Conservation (phyloP, 2,113 vertebrate species). For the Esox niger region DNA sequence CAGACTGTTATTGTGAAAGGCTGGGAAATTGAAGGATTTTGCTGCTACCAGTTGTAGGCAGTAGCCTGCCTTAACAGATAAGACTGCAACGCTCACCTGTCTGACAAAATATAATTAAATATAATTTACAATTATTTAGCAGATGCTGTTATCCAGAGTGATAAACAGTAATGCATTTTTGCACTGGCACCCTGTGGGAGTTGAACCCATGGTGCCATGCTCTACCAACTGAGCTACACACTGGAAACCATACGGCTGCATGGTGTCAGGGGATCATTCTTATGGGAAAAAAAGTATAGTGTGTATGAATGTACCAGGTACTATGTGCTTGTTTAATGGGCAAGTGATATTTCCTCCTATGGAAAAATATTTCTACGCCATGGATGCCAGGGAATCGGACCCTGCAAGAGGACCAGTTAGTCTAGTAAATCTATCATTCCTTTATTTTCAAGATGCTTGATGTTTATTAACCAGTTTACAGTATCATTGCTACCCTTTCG, state of each 20-base stretch:
- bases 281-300: background rate
- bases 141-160: too few relatives aligned
- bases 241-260: too few relatives aligned
- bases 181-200: too few relatives aligned
- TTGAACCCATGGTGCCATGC: background rate
- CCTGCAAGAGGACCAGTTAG: constrained; percentile 27
- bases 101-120: background rate
- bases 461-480: constrained; percentile 62
- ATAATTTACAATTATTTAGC: too few relatives aligned
- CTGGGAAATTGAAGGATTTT: background rate
- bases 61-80: constrained; percentile 19
- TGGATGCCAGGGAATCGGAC: background rate
- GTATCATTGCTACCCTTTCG: constrained; percentile 45
- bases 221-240: too few relatives aligned
- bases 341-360: background rate
- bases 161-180: too few relatives aligned
- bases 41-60: background rate
- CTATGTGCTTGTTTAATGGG: background rate
- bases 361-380: background rate
- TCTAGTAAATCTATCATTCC: constrained; percentile 52
- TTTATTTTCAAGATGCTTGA: constrained; percentile 31
- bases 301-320: background rate
- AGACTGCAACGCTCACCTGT: background rate
- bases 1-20: constrained; percentile 1
- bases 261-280: background rate